Evolutionary conservation across 2,113 vertebrate species (phyloP).

Genomic region (Apodemus speciosus): DNA sequence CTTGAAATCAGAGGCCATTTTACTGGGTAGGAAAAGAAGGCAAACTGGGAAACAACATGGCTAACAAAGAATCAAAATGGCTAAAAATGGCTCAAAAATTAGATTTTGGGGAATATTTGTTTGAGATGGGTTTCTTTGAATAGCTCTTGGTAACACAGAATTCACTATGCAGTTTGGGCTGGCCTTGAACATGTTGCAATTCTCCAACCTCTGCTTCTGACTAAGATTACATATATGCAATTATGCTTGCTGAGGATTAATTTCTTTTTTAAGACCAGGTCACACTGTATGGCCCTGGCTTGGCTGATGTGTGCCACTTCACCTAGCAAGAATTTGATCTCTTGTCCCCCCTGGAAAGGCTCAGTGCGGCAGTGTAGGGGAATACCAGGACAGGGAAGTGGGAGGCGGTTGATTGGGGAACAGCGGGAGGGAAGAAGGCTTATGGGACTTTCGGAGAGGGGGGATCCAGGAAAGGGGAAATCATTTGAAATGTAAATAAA

Average conservation of each 20-base stretch:
- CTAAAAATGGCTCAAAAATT: not conserved
- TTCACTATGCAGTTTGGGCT: not conserved
- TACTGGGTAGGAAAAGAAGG: not conserved
- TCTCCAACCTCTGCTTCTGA: not conserved
- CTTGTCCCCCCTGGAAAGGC: not conserved
- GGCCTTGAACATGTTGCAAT: not conserved
- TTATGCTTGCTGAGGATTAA: not conserved
- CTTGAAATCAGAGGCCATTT: conserved; percentile 30
- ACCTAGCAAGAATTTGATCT: not conserved
- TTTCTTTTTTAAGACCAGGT: not conserved
- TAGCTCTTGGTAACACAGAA: not conserved
- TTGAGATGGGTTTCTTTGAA: not conserved
- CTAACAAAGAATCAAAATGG: not conserved
- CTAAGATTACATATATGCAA: not conserved
- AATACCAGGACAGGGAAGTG: no score
- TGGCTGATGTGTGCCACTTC: not conserved
- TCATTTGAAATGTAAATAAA: no score
- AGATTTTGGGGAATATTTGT: not conserved
- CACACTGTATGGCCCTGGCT: not conserved
- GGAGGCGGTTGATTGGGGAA: no score
- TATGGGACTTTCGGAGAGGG: no score
- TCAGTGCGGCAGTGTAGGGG: no score
- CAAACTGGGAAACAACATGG: conserved; percentile 18
- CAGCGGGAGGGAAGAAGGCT: no score
- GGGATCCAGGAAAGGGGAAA: no score